A percentile compares a stretch with the other conserved stretches of the same genome.
phyloP scores from a whole-genome alignment of 2,797 vertebrate species.

The Spinus olivaceus region DNA sequence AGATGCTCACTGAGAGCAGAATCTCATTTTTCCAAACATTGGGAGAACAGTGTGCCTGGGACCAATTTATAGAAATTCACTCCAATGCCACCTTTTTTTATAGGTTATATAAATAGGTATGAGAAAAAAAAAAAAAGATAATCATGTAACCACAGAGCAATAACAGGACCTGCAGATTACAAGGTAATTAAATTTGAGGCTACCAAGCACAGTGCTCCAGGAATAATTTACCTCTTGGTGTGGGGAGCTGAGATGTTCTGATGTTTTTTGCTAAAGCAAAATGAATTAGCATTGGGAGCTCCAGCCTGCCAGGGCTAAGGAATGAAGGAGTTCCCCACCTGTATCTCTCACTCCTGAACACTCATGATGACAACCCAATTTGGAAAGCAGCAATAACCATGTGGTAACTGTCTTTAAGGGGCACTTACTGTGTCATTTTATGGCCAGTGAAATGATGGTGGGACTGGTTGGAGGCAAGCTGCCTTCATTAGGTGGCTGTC shows the following conservation, averaged over 20 bases:
- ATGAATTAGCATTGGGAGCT: conserved; percentile 59
- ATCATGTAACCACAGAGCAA: conserved; percentile 52
- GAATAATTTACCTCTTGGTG: conserved; percentile 62
- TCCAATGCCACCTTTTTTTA: conserved; percentile 58
- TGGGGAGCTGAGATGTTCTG: conserved; percentile 48
- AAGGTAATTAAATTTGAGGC: conserved; percentile 71
- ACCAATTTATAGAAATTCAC: conserved; percentile 49
- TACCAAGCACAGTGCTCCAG: conserved; percentile 53
- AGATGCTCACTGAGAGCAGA: conserved; percentile 12
- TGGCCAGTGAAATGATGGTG: neutral
- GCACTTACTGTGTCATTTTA: conserved; percentile 35
- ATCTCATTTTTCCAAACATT: neutral
- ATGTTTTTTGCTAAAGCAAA: conserved; percentile 61
- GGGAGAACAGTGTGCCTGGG: conserved; percentile 17
- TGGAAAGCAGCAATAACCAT: conserved; percentile 49
- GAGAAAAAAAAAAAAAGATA: neutral
- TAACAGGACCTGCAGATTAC: conserved; percentile 61
- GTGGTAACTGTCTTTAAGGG: conserved; percentile 41
- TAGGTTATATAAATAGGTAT: conserved; percentile 51
- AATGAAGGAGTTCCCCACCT: conserved; percentile 28
- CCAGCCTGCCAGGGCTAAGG: conserved; percentile 13
- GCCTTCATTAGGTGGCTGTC: neutral
- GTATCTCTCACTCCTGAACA: conserved; percentile 44
- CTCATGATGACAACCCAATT: conserved; percentile 34
- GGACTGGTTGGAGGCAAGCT: neutral